Percentiles rank a stretch among this genome's conserved stretches.
Conservation (phyloP, 2,113 vertebrate species). For the Nibea coibor region DNA sequence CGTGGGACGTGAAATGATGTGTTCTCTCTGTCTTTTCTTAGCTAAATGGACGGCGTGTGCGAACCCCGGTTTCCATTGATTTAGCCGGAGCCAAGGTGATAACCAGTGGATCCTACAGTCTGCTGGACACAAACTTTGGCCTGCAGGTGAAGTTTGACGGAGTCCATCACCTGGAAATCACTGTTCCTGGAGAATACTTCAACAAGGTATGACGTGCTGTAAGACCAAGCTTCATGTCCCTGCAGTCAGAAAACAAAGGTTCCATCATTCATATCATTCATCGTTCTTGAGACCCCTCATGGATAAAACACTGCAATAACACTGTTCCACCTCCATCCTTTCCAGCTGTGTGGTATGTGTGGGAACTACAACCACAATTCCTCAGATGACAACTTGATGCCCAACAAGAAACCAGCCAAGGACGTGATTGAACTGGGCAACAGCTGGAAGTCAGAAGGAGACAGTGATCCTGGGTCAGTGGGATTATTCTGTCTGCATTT, state of each 20-base stretch:
- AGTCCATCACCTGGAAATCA: conserved; percentile 89
- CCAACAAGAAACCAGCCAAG: conserved; percentile 78
- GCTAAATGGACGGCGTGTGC: conserved; percentile 81
- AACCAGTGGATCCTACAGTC: conserved; percentile 85
- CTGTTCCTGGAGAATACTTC: conserved; percentile 88
- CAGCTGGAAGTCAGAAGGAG: conserved; percentile 87
- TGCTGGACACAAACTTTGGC: conserved; percentile 89
- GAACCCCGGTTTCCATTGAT: conserved; percentile 80
- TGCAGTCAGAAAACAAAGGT: not conserved
- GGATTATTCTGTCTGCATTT: not conserved
- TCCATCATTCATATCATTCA: not conserved
- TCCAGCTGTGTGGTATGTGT: conserved; percentile 88
- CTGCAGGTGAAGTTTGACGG: conserved; percentile 90
- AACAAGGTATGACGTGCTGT: conserved; percentile 83
- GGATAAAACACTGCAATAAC: not conserved
- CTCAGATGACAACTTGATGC: conserved; percentile 86
- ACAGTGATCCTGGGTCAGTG: conserved; percentile 83
- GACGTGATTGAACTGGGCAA: conserved; percentile 83
- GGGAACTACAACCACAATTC: conserved; percentile 87
- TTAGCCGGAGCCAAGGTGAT: conserved; percentile 77
- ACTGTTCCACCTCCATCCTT: not conserved
- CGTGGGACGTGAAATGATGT: not conserved
- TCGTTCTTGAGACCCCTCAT: no score
- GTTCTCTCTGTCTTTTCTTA: conserved; percentile 34
- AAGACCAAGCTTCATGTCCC: not conserved